Base-by-base conservation (phyloP, 2,888 invertebrate species). In the Zygogramma bicolorata region DNA sequence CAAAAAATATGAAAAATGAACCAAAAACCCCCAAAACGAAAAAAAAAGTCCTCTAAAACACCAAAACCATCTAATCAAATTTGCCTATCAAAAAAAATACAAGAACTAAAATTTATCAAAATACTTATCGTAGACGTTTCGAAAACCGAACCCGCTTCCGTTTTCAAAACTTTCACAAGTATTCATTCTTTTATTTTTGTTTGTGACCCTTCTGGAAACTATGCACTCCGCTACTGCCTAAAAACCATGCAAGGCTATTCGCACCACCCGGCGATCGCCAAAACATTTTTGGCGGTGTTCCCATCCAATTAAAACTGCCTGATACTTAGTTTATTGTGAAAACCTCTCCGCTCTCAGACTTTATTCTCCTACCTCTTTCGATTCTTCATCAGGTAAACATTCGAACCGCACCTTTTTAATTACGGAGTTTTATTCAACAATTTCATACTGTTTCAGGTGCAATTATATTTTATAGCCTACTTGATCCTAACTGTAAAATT, bases 401-500 rank as follows among this genome's bases (percentile, higher is more conserved):
- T 62, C 18, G 25, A 63, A 46, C 63, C 63, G 31, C 63, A 46
- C 63, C 63, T 63, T 38, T 63, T 63, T 63, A 42, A 63, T 63
- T 63, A 63, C 20, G 18, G 3, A 46, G 18, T 63, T 63, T 63
- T 63, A 63, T 63, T 42, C 29, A 46, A 40, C 46, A 18, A 46
- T 63, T 63, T 25, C 63, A 63, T 63, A 63, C 63, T 63, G 63
- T 63, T 63, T 63, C 46, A 27, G 63, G 8, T 49, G 63, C 63
- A 63, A 63, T 63, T 63, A 63, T 46, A 34, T 63, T 62, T 62
- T 42, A 40, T 62, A 42, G 25, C 62, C 25, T 62, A 25, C 42
- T 8, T 13, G 46, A 18, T 34, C 31, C n/a, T 25, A 46, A 46
- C 42, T 62, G 25, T 46, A 18, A n/a, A 46, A 46, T 63, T 63